Base-by-base conservation (phyloP, 1,140 invertebrate species). In the Harpegnathos saltator region DNA sequence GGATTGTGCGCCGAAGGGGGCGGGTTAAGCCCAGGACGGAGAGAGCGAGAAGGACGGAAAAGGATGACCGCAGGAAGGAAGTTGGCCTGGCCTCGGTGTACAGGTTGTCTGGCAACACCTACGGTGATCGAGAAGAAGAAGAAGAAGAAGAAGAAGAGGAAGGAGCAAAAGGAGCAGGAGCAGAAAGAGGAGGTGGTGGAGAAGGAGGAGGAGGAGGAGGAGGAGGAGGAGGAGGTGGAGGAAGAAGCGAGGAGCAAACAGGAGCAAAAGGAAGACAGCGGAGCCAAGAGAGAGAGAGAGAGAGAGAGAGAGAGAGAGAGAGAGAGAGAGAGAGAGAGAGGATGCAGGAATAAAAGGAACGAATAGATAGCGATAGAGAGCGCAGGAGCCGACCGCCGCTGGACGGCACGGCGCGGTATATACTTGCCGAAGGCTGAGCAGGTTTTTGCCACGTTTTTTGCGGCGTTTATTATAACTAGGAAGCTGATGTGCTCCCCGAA, bases 391-490 rank as follows among this genome's bases (percentile, higher is more conserved):
- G 78, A 48, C 68, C 24, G 68, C 56, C 9, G 63, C 66, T 87
- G 65, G 52, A 58, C 65, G 61, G 33, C 61, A 22, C n/a, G n/a
- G n/a, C n/a, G n/a, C 61, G 89, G 74, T 90, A 69, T 85, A 87
- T 86, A 90, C 81, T 88, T 85, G 92, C 93, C 92, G 87, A 85
- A 91, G 92, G 92, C 92, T 91, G 90, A 91, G 92, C 92, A 93
- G 91, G 93, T 93, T 94, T 92, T 93, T 91, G 90, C 89, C 78
- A 82, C 65, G 86, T 87, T 93, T 92, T 92, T 93, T 91, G 83
- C 84, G 83, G 72, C 90, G 89, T 93, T 93, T 93, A 93, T 94
- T 93, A 93, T 92, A 92, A 93, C 93, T 93, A 93, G 91, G 92
- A 93, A 93, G 92, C 90, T 87, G 90, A 90, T 82, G 88, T 87